Percentiles rank a stretch among this genome's conserved stretches.
Evolutionary conservation across 2,797 vertebrate genomes (phyloP).

Genomic region (Eidolon dupreanum): DNA sequence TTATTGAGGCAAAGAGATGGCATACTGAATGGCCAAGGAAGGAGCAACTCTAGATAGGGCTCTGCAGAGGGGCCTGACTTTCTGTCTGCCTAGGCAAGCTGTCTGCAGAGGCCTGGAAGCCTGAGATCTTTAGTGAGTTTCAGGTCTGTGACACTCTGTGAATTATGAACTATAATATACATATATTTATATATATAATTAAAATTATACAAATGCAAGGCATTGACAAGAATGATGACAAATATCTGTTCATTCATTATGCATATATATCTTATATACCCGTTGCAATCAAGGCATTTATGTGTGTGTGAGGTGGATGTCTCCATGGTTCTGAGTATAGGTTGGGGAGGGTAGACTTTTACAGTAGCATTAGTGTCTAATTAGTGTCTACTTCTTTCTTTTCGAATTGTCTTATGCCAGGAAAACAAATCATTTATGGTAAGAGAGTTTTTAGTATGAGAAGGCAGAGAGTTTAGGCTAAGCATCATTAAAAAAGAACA

Average conservation of each 20-base stretch:
- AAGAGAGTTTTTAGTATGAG: conserved; percentile 22
- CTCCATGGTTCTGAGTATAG: neutral
- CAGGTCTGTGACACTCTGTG: neutral
- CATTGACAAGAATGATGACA: neutral
- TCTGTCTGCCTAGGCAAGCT: neutral
- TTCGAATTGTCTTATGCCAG: neutral
- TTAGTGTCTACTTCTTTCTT: neutral
- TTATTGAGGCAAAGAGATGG: conserved; percentile 49
- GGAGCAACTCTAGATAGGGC: neutral
- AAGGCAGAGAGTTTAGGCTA: neutral
- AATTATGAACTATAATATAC: neutral
- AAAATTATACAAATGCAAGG: neutral
- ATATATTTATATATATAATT: neutral
- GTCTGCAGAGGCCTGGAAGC: neutral
- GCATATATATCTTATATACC: neutral
- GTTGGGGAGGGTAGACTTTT: neutral
- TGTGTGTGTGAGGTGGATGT: neutral
- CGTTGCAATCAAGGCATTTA: neutral
- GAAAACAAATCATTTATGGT: conserved; percentile 29
- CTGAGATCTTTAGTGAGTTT: neutral
- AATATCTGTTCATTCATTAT: neutral
- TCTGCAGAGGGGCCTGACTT: neutral
- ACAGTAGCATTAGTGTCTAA: neutral
- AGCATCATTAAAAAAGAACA: neutral
- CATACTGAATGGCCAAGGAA: conserved; percentile 11